A percentile compares a stretch with the other conserved stretches of the same genome.
phyloP scores from a whole-genome alignment of 2,113 vertebrate species.

The Lucifuga dentata region DNA sequence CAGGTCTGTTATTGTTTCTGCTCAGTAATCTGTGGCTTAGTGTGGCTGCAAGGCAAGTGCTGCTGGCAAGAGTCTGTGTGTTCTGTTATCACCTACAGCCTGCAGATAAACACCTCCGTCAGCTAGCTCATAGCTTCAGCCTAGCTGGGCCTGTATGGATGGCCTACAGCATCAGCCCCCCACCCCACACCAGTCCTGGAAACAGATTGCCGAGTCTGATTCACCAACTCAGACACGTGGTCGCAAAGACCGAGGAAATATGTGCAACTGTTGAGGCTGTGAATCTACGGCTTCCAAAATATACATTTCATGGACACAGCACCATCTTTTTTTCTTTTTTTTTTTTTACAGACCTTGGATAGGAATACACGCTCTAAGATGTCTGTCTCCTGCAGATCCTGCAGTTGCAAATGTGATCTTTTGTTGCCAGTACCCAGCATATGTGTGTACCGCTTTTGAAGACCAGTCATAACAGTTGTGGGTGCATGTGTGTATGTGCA shows the following conservation, averaged over 20 bases:
- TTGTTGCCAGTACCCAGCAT: constrained; percentile 46
- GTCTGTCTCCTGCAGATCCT: constrained; percentile 18
- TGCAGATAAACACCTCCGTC: constrained; percentile 80
- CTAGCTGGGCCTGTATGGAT: constrained; percentile 35
- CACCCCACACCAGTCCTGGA: constrained; percentile 1
- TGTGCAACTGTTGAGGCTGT: not conserved
- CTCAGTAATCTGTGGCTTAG: constrained; percentile 82
- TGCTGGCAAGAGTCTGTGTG: constrained; percentile 77
- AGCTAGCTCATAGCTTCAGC: constrained; percentile 42
- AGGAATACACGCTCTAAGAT: constrained; percentile 12
- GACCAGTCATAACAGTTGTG: constrained; percentile 47
- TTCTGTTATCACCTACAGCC: constrained; percentile 81
- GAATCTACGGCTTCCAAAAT: not conserved
- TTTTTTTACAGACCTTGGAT: constrained; percentile 6
- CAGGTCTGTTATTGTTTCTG: constrained; percentile 84
- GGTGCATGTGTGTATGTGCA: not conserved
- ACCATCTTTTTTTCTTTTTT: no score
- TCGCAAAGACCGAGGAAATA: not conserved
- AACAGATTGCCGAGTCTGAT: constrained; percentile 5
- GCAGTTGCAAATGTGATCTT: constrained; percentile 34
- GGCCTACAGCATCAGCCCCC: constrained; percentile 7
- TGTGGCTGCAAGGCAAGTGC: constrained; percentile 80
- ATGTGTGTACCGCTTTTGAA: constrained; percentile 28
- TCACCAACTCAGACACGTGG: constrained; percentile 7
- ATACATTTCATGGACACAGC: not conserved